Conservation (phyloP, 2,888 invertebrate genomes). For the Corythucha ciliata region DNA sequence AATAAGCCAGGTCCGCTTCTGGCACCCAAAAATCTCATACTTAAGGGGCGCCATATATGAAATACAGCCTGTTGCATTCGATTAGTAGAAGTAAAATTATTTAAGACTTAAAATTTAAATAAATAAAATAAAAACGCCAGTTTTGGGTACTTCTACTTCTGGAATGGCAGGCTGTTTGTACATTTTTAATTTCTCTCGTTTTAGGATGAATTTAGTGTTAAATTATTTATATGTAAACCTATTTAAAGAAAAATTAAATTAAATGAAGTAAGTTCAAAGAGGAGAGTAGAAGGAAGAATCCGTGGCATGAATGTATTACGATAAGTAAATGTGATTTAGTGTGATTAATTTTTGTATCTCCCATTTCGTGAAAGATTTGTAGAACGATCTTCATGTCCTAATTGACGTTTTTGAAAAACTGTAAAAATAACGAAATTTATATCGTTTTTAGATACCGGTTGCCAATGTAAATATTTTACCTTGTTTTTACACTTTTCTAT, state of each 20-base stretch:
- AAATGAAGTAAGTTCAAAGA: too few species aligned
- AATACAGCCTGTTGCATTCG: conserved; percentile 32
- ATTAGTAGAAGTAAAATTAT: conserved; percentile 32
- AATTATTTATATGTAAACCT: conserved; percentile 32
- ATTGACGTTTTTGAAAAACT: too few species aligned
- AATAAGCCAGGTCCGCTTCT: conserved; percentile 5
- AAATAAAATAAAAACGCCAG: conserved; percentile 18
- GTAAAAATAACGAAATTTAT: too few species aligned
- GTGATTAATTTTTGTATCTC: too few species aligned
- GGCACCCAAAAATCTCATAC: conserved; percentile 20
- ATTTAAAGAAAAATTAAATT: conserved; percentile 26
- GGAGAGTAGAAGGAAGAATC: conserved; percentile 1
- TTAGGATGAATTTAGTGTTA: conserved; percentile 20
- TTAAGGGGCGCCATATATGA: conserved; percentile 25
- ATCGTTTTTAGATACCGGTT: too few species aligned
- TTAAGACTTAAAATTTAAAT: conserved; percentile 23
- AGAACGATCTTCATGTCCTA: too few species aligned
- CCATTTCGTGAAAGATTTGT: too few species aligned
- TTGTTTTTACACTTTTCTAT: too few species aligned
- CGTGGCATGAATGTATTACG: background rate
- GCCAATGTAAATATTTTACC: too few species aligned
- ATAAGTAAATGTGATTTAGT: conserved; percentile 24
- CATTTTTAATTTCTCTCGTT: conserved; percentile 21
- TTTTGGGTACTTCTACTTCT: conserved; percentile 31
- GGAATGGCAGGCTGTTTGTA: conserved; percentile 32